Conservation (phyloP, 2,888 invertebrate genomes). For the Lepidochrysops patricia region DNA sequence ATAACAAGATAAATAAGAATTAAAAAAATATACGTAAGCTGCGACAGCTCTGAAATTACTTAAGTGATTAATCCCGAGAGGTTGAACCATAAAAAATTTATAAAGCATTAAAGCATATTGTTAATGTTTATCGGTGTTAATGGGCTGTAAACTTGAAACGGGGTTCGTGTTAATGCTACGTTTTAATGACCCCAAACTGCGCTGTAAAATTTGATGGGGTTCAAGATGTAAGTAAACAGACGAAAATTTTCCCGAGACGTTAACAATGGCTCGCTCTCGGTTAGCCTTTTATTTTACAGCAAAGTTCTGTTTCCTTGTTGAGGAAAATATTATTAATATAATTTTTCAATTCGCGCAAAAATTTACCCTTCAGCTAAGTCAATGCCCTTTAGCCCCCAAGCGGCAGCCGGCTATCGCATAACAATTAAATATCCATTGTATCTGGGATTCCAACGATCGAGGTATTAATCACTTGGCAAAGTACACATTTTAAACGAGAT, state of each 20-base stretch:
- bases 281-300: neutral
- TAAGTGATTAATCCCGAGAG: neutral
- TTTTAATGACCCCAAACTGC: constrained; percentile 15
- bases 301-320: neutral
- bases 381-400: too few species aligned
- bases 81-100: neutral
- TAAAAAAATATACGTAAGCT: too few species aligned
- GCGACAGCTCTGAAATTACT: too few species aligned
- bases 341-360: neutral
- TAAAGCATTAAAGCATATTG: neutral
- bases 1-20: too few species aligned
- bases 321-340: neutral
- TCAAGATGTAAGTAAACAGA: constrained; percentile 2
- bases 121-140: neutral
- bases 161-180: constrained; percentile 6
- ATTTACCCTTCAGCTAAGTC: too few species aligned
- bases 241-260: neutral
- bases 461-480: too few species aligned
- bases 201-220: constrained; percentile 9
- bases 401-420: too few species aligned
- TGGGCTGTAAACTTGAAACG: constrained; percentile 15
- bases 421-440: too few species aligned
- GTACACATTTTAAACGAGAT: too few species aligned
- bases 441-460: too few species aligned
- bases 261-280: neutral